phyloP scores from a whole-genome alignment of 2,113 vertebrate species.

The Calyptommatus sinebrachiatus region DNA sequence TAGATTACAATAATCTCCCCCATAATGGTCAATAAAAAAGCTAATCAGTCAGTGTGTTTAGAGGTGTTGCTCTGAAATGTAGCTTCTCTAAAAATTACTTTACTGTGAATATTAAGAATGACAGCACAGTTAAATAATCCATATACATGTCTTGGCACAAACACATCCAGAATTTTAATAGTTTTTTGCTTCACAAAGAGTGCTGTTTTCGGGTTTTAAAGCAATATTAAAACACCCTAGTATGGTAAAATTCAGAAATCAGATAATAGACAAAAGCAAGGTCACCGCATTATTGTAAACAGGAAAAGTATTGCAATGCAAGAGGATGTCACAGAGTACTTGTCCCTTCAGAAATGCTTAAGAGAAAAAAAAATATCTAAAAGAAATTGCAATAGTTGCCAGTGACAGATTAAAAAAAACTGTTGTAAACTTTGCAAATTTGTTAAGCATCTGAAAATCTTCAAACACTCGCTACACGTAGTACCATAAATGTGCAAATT shows the following conservation, averaged over 20 bases:
- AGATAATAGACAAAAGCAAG: conserved; percentile 33
- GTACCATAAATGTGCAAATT: conserved; percentile 38
- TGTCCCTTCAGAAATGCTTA: conserved; percentile 7
- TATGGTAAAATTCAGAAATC: conserved; percentile 55
- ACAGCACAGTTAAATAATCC: conserved; percentile 91
- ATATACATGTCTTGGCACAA: conserved; percentile 88
- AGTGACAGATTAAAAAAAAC: conserved; percentile 36
- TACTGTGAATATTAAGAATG: conserved; percentile 95
- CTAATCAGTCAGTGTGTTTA: conserved; percentile 86
- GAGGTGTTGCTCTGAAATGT: conserved; percentile 86
- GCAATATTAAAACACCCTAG: conserved; percentile 51
- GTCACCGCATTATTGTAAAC: conserved; percentile 39
- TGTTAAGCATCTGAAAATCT: conserved; percentile 40
- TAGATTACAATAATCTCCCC: conserved; percentile 84
- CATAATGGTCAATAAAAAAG: conserved; percentile 87
- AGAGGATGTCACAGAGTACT: neutral
- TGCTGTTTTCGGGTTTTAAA: conserved; percentile 64
- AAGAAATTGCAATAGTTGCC: conserved; percentile 43
- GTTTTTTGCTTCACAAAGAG: conserved; percentile 70
- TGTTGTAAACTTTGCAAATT: conserved; percentile 33
- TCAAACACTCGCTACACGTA: conserved; percentile 24
- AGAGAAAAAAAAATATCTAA: conserved; percentile 17
- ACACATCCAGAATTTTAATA: conserved; percentile 90
- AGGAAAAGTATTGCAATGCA: neutral
- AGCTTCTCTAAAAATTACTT: conserved; percentile 87